Evolutionary conservation across 2,113 vertebrate species (phyloP).

Genomic region (Tachycineta bicolor): DNA sequence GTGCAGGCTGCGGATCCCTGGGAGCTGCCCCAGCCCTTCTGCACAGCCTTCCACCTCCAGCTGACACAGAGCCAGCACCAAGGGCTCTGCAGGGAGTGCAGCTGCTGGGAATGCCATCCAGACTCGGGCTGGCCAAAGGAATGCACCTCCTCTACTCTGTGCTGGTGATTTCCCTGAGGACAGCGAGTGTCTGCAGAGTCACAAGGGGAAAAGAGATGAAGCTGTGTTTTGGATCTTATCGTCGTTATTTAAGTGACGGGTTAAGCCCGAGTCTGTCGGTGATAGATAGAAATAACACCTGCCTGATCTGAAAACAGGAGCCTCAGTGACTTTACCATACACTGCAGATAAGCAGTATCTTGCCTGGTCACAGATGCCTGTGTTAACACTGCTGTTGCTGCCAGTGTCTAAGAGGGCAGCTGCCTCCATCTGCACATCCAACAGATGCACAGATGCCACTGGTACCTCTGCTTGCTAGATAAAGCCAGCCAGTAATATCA

Average conservation of each 20-base stretch:
- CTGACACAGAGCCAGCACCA: neutral
- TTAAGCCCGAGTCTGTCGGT: neutral
- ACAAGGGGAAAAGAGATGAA: neutral
- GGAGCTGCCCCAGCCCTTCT: neutral
- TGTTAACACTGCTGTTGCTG: neutral
- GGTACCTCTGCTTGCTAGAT: slow-evolving; percentile 29
- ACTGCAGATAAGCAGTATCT: slow-evolving; percentile 22
- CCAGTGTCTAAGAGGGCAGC: slow-evolving; percentile 16
- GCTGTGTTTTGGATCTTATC: neutral
- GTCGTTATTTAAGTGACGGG: neutral
- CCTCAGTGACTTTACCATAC: neutral
- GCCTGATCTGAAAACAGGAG: neutral
- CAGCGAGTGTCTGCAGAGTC: neutral
- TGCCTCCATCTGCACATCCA: slow-evolving; percentile 1
- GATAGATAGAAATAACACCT: slow-evolving; percentile 34
- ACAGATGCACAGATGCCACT: slow-evolving; percentile 15
- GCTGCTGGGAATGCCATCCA: fast-evolving
- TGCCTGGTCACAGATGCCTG: neutral
- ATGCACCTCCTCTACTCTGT: neutral
- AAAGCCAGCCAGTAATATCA: slow-evolving; percentile 27
- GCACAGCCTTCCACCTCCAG: neutral
- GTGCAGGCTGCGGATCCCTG: neutral
- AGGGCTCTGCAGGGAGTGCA: neutral
- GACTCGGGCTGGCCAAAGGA: neutral
- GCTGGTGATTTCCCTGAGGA: neutral